Evolutionary conservation across 2,888 invertebrate species (phyloP).

Genomic region (Ptilodon capucinus): DNA sequence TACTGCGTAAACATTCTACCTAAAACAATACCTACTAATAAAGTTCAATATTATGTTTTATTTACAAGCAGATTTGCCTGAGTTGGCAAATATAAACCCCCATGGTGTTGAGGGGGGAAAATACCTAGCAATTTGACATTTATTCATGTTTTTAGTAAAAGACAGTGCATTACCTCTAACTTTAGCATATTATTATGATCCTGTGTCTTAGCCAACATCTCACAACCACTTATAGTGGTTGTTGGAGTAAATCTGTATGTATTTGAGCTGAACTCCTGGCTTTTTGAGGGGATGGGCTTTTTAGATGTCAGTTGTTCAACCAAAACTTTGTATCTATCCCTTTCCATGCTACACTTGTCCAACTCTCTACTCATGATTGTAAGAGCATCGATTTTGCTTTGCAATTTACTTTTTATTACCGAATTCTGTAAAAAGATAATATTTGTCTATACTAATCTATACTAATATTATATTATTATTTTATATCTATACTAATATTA

Average conservation of each 20-base stretch:
- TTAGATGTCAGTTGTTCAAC: slow-evolving; percentile 88
- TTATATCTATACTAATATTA: too few relatives aligned
- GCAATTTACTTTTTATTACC: slow-evolving; percentile 87
- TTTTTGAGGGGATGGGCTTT: slow-evolving; percentile 42
- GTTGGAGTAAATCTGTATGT: slow-evolving; percentile 60
- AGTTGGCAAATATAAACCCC: too few relatives aligned
- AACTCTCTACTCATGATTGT: slow-evolving; percentile 90
- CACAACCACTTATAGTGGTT: slow-evolving; percentile 79
- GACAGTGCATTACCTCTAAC: slow-evolving; percentile 59
- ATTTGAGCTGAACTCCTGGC: slow-evolving; percentile 43
- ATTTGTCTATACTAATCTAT: not conserved
- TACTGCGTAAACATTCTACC: slow-evolving; percentile 88
- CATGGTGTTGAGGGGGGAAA: too few relatives aligned
- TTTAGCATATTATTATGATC: slow-evolving; percentile 83
- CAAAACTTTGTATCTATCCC: slow-evolving; percentile 91
- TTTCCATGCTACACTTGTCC: slow-evolving; percentile 89
- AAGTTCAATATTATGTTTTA: too few relatives aligned
- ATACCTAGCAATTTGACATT: too few relatives aligned
- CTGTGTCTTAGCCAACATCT: slow-evolving; percentile 81
- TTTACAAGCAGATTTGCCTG: too few relatives aligned
- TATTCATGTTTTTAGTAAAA: too few relatives aligned
- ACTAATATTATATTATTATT: too few relatives aligned
- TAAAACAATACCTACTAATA: slow-evolving; percentile 25
- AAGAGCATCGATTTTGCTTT: slow-evolving; percentile 92
- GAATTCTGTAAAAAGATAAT: slow-evolving; percentile 73